Percentiles rank a stretch among this genome's conserved stretches.
Conservation (phyloP, 2,797 vertebrate species). For the Neosalanx taihuensis region DNA sequence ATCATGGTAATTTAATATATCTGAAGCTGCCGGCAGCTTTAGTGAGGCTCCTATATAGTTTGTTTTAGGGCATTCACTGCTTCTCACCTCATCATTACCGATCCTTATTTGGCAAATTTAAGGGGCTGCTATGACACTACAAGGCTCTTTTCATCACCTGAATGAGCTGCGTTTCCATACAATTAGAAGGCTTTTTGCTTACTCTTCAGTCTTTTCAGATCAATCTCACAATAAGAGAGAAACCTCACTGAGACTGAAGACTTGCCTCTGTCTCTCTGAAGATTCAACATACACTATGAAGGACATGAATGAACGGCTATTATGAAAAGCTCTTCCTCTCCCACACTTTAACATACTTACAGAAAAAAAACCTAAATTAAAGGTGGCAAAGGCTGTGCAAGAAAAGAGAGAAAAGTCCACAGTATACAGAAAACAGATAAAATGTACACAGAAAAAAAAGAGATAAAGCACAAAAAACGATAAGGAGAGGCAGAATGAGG, state of each 20-base stretch:
- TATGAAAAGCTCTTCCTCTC: too few species aligned
- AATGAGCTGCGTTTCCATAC: conserved; percentile 79
- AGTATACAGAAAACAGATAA: background rate
- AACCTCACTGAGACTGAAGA: conserved; percentile 68
- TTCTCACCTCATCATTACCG: conserved; percentile 84
- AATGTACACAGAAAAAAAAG: background rate
- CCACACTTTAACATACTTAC: too few species aligned
- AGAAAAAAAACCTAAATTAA: too few species aligned
- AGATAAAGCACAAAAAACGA: too few species aligned
- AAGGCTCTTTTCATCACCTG: conserved; percentile 79
- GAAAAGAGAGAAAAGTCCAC: background rate
- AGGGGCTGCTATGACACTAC: conserved; percentile 79
- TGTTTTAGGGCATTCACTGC: conserved; percentile 89
- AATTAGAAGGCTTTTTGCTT: conserved; percentile 80
- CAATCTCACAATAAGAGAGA: conserved; percentile 63
- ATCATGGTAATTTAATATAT: conserved; percentile 99
- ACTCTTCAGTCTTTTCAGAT: conserved; percentile 79
- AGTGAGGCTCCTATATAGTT: conserved; percentile 87
- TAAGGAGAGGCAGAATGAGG: too few species aligned
- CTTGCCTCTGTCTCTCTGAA: conserved; percentile 52
- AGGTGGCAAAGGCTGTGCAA: too few species aligned
- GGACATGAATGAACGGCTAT: too few species aligned
- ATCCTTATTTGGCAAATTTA: conserved; percentile 80
- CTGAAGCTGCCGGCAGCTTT: conserved; percentile 89
- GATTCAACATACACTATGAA: background rate